Conservation (phyloP, 2,888 invertebrate genomes). For the Alcis repandata region DNA sequence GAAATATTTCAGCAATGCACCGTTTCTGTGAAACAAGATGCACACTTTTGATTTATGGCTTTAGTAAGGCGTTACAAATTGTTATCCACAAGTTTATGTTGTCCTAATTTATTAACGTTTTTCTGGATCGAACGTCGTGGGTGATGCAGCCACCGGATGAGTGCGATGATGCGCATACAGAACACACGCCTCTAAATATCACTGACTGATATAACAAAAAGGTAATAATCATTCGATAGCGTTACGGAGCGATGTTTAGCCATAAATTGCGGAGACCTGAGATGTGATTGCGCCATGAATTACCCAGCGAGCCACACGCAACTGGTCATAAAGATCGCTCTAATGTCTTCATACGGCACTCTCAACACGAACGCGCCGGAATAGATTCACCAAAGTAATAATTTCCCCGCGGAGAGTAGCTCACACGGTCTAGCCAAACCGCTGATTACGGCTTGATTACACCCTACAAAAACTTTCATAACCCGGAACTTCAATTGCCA, state of each 20-base stretch:
- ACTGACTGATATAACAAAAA: constrained; percentile 56
- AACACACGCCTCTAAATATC: constrained; percentile 40
- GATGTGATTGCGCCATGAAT: constrained; percentile 75
- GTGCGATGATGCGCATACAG: constrained; percentile 43
- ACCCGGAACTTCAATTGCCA: constrained; percentile 83
- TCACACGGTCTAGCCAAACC: constrained; percentile 82
- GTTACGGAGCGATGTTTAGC: constrained; percentile 62
- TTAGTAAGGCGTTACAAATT: constrained; percentile 79
- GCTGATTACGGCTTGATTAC: constrained; percentile 83
- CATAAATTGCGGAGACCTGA: constrained; percentile 72
- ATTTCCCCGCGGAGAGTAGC: constrained; percentile 75
- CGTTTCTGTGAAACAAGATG: constrained; percentile 79
- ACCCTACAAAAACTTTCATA: constrained; percentile 83
- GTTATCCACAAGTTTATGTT: constrained; percentile 69
- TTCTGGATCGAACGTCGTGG: constrained; percentile 57
- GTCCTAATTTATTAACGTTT: constrained; percentile 62
- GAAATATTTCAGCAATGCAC: constrained; percentile 82
- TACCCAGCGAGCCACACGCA: constrained; percentile 77
- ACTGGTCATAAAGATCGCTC: constrained; percentile 75
- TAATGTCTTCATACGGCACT: constrained; percentile 82
- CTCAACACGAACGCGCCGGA: constrained; percentile 67
- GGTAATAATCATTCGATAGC: constrained; percentile 59
- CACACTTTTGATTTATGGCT: constrained; percentile 76
- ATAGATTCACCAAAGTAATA: constrained; percentile 75
- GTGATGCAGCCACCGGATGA: constrained; percentile 47